phyloP scores from a whole-genome alignment of 1,140 invertebrate species.

The Formica exsecta region DNA sequence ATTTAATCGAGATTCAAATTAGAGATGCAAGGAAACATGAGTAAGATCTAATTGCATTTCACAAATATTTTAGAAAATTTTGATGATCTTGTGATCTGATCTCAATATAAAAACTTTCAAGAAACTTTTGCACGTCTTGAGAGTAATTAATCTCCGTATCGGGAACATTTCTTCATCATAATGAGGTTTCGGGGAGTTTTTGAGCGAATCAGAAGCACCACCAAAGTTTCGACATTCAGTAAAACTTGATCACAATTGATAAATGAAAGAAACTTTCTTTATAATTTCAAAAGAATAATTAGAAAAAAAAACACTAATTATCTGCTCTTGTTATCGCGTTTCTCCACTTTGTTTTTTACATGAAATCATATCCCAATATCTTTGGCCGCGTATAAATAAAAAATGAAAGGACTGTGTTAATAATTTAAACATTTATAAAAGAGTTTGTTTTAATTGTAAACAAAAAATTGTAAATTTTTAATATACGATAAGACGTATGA shows the following conservation, averaged over 20 bases:
- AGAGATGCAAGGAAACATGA: background rate
- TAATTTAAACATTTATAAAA: background rate
- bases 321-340: background rate
- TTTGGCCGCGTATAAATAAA: background rate
- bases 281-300: slow-evolving; percentile 24
- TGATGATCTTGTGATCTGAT: background rate
- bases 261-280: slow-evolving; percentile 56
- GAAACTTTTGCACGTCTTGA: slow-evolving; percentile 35
- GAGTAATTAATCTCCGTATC: slow-evolving; percentile 54
- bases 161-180: slow-evolving; percentile 56
- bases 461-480: background rate
- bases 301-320: slow-evolving; percentile 18
- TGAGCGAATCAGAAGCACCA: slow-evolving; percentile 34
- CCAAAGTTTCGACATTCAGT: slow-evolving; percentile 47
- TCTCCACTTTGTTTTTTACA: background rate
- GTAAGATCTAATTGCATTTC: background rate
- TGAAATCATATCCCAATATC: background rate
- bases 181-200: slow-evolving; percentile 33
- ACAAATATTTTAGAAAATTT: slow-evolving; percentile 7
- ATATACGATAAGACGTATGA: background rate
- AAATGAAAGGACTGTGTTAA: background rate
- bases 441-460: background rate
- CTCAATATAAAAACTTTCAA: slow-evolving; percentile 13
- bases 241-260: slow-evolving; percentile 50
- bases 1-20: background rate